phyloP scores from a whole-genome alignment of 2,888 invertebrate genomes.

The Lycaena phlaeas region DNA sequence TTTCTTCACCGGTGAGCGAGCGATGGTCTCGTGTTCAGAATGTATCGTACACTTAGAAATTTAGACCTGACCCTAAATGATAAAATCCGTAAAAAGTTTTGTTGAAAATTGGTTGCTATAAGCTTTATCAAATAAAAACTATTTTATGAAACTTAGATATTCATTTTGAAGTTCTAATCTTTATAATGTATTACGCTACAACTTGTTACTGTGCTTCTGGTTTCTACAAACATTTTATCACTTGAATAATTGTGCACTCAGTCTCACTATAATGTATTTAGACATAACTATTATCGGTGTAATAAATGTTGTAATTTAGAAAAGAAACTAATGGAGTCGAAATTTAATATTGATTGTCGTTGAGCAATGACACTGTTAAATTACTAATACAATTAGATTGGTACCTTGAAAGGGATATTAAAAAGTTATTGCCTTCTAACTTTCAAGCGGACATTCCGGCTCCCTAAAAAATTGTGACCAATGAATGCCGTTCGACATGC shows the following conservation, averaged over 20 bases:
- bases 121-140: too few species aligned
- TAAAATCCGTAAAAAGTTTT: too few species aligned
- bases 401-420: neutral
- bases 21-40: too few species aligned
- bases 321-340: constrained; percentile 1
- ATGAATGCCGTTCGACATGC: neutral
- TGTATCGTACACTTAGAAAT: too few species aligned
- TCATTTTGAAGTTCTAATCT: too few species aligned
- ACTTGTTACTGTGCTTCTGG: neutral
- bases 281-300: constrained; percentile 6
- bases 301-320: constrained; percentile 2
- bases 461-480: neutral
- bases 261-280: constrained; percentile 1
- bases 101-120: too few species aligned
- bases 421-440: neutral
- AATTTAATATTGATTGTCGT: neutral
- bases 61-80: too few species aligned
- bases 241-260: constrained; percentile 2
- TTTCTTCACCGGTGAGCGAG: too few species aligned
- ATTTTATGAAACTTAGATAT: too few species aligned
- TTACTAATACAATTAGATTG: constrained; percentile 1
- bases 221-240: constrained; percentile 5
- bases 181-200: too few species aligned
- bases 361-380: constrained; percentile 5
- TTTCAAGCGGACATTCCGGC: neutral